Base-by-base conservation (phyloP, 2,888 invertebrate species). In the Sphaerophoria rueppellii region DNA sequence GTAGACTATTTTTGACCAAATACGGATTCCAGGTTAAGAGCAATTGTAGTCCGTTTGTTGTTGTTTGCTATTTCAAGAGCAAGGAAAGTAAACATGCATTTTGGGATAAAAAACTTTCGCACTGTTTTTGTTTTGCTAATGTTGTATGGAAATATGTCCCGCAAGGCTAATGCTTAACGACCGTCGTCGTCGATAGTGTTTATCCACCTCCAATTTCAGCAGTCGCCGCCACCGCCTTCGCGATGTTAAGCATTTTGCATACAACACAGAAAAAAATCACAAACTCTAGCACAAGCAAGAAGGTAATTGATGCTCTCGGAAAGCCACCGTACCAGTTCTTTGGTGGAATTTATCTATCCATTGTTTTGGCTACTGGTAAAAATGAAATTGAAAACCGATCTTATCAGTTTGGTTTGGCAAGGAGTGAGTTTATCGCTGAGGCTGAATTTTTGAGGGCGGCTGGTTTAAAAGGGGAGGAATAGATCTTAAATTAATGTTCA, bases 301-400 rank as follows among this genome's bases (percentile, higher is more conserved):
- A 76, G 70, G 85, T 85, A 85, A 85, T 85, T 85, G 85, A 85
- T 85, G 81, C 81, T 85, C 85, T 81, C 85, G 35, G 63, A 81
- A 85, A 85, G 76, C 81, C 58, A 85, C 85, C 85, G 85, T 85
- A 85, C 85, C 85, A 85, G 85, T 81, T 85, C 85, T 77, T 24
- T 77, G 76, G 76, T 76, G 85, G 85, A 85, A 85, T 85, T 81
- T 85, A 85, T 85, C 85, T 85, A 73, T 81, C 85, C 85, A 85
- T 85, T 85, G 85, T 85, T 85, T 85, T 70, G 85, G 85, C 85
- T 85, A 85, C 85, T 85, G 85, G 24, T 24, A 70, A 85, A 81
- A 85, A 85, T 80, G 83, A 83, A 83, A 83, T 61, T 71, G 74
- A 79, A 83, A 85, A 85, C 72, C 63, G 83, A 85, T 85, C 80